These are phyloP conservation scores for Sebastes diploproa DNA, from an alignment of 2,797 vertebrate genomes.

Conservation along the genomic window DNA sequence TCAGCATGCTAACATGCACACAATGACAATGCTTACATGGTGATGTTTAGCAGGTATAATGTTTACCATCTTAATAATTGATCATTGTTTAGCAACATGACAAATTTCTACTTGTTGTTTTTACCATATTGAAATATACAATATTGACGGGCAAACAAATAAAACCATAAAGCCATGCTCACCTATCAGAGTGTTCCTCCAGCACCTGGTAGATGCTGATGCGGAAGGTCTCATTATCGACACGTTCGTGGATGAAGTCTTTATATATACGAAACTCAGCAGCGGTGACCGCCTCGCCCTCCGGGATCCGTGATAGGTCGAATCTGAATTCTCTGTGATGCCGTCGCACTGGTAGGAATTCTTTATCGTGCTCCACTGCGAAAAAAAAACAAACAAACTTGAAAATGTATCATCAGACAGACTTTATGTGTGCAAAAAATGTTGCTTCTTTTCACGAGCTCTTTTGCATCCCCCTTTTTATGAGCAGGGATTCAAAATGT, in stretches of 20 bases:
- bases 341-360: conserved; percentile 91
- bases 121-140: not conserved
- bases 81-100: not conserved
- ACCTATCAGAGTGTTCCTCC: conserved; percentile 93
- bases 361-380: conserved; percentile 96
- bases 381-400: not conserved
- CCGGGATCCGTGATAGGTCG: conserved; percentile 94
- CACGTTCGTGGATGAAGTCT: conserved; percentile 92
- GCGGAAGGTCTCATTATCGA: conserved; percentile 94
- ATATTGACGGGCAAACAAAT: not conserved
- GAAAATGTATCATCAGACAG: not conserved
- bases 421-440: not conserved
- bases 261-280: conserved; percentile 98
- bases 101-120: not conserved
- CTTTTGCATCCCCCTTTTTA: not conserved
- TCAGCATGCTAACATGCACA: too few species aligned
- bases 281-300: conserved; percentile 95
- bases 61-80: not conserved
- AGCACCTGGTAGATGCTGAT: conserved; percentile 96
- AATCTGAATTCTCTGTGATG: conserved; percentile 96
- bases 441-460: not conserved
- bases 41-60: not conserved
- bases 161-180: conserved; percentile 35
- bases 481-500: not conserved
- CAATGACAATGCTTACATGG: not conserved